Evolutionary conservation across 1,140 invertebrate species (phyloP), one percentile per base, ranked within the genome.

Genomic region (Cotesia vestalis): DNA sequence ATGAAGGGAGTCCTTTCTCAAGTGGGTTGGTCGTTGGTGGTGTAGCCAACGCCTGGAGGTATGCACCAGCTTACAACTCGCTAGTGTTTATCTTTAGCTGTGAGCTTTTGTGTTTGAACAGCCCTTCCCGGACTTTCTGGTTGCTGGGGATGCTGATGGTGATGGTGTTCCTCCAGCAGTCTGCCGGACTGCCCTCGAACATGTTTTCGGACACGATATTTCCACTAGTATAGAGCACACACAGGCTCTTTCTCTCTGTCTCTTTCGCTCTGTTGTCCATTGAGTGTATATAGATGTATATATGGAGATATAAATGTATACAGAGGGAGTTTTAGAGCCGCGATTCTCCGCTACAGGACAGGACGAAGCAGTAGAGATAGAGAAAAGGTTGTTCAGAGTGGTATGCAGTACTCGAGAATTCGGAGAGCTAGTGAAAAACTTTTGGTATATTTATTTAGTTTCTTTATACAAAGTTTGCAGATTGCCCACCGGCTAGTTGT

Each of bases 21-120:
- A 11, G 6, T 9, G 8, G 11, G 40, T 53, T 46, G 8, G 8
- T 12, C 34, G 8, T 6, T 35, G 57, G 12, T 27, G 27, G 40
- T 35, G 5, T 62, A 27, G 9, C 34, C 71, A 69, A 35, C 62
- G 77, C 79, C 73, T 59, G 12, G 62, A 76, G 78, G 69, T 73
- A 76, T 69, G 76, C 73, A 76, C 72, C 66, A 76, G 78, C 76
- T 80, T 75, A 76, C 74, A 79, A 74, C 75, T 46, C 40, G 40
- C 73, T 73, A 69, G 73, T 81, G 79, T 81, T 81, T 81, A 80
- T 81, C 79, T 81, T 80, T 52, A 75, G 74, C 72, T 70, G 78
- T 77, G 79, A 81, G 78, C 78, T 81, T 81, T 78, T 80, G 74
- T 80, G 77, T 80, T 81, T 81, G 79, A 75, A 72, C 77, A 78